Evolutionary conservation across 2,888 invertebrate species (phyloP).

Genomic region (Diadegma fenestrale): DNA sequence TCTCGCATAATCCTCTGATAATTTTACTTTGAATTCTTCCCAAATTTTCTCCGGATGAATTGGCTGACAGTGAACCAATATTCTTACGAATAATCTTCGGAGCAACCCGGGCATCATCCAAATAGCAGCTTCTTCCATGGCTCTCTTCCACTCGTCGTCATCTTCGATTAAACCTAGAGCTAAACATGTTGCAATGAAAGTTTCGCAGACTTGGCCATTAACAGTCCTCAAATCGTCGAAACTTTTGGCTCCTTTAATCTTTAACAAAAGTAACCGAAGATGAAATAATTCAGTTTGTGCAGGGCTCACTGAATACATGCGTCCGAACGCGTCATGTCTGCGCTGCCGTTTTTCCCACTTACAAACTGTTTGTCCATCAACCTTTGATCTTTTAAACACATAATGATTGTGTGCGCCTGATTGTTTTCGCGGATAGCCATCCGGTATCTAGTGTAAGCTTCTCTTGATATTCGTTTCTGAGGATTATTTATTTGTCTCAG

Average conservation of each 20-base stretch:
- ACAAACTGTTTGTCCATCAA: slow-evolving; percentile 41
- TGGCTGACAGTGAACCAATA: slow-evolving; percentile 72
- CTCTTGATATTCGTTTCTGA: slow-evolving; percentile 38
- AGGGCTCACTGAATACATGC: slow-evolving; percentile 74
- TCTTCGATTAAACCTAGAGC: slow-evolving; percentile 76
- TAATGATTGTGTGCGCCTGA: too few species aligned
- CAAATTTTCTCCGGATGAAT: slow-evolving; percentile 71
- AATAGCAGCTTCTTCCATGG: slow-evolving; percentile 58
- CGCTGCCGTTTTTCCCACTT: slow-evolving; percentile 32
- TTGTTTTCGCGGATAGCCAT: slow-evolving; percentile 51
- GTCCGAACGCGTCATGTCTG: slow-evolving; percentile 52
- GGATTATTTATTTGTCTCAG: slow-evolving; percentile 8
- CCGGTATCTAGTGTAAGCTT: slow-evolving; percentile 53
- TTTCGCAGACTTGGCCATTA: slow-evolving; percentile 71
- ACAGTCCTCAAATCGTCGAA: slow-evolving; percentile 75
- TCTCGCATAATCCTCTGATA: slow-evolving; percentile 64
- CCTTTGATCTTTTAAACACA: slow-evolving; percentile 43
- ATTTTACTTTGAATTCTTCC: slow-evolving; percentile 66
- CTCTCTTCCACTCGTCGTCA: slow-evolving; percentile 65
- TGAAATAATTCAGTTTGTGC: slow-evolving; percentile 72
- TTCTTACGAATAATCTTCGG: slow-evolving; percentile 75
- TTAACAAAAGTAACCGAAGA: slow-evolving; percentile 74
- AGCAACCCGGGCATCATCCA: slow-evolving; percentile 72
- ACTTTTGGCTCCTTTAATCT: slow-evolving; percentile 74
- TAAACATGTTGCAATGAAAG: slow-evolving; percentile 71